Percentiles rank a stretch among this genome's conserved stretches.
These are phyloP conservation scores for Ormia ochracea DNA, from an alignment of 2,888 invertebrate genomes.

Conservation along the genomic window DNA sequence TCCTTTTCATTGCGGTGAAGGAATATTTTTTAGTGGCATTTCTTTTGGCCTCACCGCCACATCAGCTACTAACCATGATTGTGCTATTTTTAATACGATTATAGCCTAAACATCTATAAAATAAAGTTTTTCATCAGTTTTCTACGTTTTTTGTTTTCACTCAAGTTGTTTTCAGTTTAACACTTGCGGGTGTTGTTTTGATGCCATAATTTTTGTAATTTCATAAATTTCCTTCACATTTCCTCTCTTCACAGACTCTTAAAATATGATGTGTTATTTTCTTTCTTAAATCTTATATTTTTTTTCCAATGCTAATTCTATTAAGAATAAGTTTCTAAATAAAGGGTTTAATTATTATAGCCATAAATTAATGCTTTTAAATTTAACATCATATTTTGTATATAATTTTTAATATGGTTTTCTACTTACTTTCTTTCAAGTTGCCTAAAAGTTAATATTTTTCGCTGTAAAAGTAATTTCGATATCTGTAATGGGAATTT, in stretches of 20 bases:
- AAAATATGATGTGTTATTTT: neutral
- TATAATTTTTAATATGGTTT: no score
- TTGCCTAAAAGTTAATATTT: no score
- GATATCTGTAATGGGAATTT: no score
- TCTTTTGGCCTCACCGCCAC: slow-evolving; percentile 35
- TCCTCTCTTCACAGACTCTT: neutral
- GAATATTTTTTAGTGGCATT: neutral
- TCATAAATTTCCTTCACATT: neutral
- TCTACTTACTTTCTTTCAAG: no score
- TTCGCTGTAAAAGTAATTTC: no score
- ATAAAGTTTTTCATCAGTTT: slow-evolving; percentile 47
- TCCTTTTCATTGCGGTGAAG: slow-evolving; percentile 12
- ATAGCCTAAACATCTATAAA: slow-evolving; percentile 48
- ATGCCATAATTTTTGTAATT: slow-evolving; percentile 5
- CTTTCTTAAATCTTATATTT: no score
- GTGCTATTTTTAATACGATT: slow-evolving; percentile 60
- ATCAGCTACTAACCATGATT: slow-evolving; percentile 54
- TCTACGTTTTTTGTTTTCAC: neutral
- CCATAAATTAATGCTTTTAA: no score
- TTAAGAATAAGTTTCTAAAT: no score
- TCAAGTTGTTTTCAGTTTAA: neutral
- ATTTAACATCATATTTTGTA: no score
- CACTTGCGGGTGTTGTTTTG: slow-evolving; percentile 8
- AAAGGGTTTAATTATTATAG: no score
- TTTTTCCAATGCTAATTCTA: no score